Evolutionary conservation across 2,888 invertebrate genomes (phyloP).

Genomic region (Xanthorhoe spadicearia): DNA sequence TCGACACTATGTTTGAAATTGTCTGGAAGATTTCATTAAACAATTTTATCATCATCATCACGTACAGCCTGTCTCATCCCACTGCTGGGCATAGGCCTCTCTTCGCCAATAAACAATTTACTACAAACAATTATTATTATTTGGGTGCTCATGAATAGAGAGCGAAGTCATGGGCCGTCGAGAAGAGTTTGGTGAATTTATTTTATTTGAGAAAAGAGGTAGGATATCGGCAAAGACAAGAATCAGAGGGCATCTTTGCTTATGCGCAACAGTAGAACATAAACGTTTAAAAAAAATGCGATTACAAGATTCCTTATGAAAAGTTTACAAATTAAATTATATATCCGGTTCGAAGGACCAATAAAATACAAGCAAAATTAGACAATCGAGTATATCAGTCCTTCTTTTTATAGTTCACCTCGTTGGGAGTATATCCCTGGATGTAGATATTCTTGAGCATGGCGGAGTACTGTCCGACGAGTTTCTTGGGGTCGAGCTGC

Average conservation of each 20-base stretch:
- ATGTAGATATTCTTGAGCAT: conserved; percentile 87
- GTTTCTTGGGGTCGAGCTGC: conserved; percentile 83
- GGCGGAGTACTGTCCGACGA: conserved; percentile 84
- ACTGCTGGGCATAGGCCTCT: too few relatives aligned
- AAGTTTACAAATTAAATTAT: not conserved
- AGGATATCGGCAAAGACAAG: too few relatives aligned
- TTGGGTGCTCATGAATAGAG: too few relatives aligned
- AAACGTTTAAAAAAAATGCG: too few relatives aligned
- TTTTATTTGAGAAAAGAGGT: too few relatives aligned
- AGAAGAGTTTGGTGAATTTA: too few relatives aligned
- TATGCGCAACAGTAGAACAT: too few relatives aligned
- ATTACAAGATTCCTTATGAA: too few relatives aligned
- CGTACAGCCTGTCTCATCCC: too few relatives aligned
- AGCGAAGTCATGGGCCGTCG: too few relatives aligned
- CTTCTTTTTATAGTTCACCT: conserved; percentile 53
- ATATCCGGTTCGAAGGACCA: not conserved
- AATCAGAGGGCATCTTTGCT: too few relatives aligned
- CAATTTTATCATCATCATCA: too few relatives aligned
- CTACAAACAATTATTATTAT: not conserved
- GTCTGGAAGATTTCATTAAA: conserved; percentile 64
- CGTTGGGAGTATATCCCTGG: conserved; percentile 75
- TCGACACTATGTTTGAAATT: conserved; percentile 89
- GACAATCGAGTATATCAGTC: not conserved
- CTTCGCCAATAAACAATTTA: not conserved
- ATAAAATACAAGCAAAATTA: not conserved